These are phyloP conservation scores for Siniperca obscura DNA, from an alignment of 2,797 vertebrate genomes.

Conservation along the genomic window DNA sequence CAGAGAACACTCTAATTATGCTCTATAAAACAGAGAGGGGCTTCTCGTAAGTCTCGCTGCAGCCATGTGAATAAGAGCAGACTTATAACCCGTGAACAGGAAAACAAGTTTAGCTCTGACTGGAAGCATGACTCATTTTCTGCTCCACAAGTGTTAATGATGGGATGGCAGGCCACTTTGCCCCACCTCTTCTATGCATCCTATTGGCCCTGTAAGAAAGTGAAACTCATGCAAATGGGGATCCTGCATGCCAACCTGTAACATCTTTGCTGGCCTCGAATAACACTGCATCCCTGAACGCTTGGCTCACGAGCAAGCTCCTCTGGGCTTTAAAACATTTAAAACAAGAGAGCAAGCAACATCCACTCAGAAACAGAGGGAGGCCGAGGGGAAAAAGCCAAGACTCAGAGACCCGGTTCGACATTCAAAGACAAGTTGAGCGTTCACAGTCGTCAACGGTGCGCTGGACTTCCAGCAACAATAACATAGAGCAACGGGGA, in stretches of 20 bases:
- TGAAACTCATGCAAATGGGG: slow-evolving; percentile 59
- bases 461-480: slow-evolving; percentile 70
- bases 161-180: slow-evolving; percentile 64
- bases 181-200: slow-evolving; percentile 69
- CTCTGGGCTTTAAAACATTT: slow-evolving; percentile 74
- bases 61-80: slow-evolving; percentile 70
- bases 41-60: slow-evolving; percentile 75
- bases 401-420: slow-evolving; percentile 65
- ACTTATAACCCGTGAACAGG: slow-evolving; percentile 62
- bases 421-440: slow-evolving; percentile 70
- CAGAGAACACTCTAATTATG: slow-evolving; percentile 70
- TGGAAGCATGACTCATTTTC: slow-evolving; percentile 83
- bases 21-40: slow-evolving; percentile 78
- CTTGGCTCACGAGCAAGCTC: slow-evolving; percentile 78
- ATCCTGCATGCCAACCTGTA: slow-evolving; percentile 75
- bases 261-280: slow-evolving; percentile 80
- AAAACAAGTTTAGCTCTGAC: slow-evolving; percentile 76
- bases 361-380: slow-evolving; percentile 60
- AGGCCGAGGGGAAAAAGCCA: slow-evolving; percentile 54
- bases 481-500: slow-evolving; percentile 65
- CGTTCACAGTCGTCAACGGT: slow-evolving; percentile 63
- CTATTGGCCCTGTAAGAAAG: slow-evolving; percentile 79
- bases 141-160: slow-evolving; percentile 79
- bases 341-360: slow-evolving; percentile 56
- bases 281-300: slow-evolving; percentile 69